Percentiles rank a stretch among this genome's conserved stretches.
Conservation (phyloP, 2,113 vertebrate genomes). For the Cheirogaleus medius region DNA sequence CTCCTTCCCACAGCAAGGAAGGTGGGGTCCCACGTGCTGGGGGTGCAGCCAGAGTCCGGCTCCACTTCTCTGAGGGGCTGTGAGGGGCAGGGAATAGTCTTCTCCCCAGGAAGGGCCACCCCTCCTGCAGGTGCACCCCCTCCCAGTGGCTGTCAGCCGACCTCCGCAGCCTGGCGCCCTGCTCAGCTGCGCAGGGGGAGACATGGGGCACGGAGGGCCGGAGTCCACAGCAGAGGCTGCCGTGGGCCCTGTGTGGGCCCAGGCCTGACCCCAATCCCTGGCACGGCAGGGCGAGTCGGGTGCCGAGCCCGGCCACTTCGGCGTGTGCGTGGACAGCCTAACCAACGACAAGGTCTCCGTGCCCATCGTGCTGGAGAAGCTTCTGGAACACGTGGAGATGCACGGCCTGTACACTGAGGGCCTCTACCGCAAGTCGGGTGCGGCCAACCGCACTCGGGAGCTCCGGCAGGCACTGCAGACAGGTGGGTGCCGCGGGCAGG, state of each 20-base stretch:
- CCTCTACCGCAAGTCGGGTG: conserved; percentile 97
- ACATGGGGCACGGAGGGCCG: accelerated
- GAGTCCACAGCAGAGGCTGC: neutral
- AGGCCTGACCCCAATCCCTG: accelerated
- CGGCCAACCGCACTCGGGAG: conserved; percentile 95
- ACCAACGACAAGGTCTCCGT: conserved; percentile 91
- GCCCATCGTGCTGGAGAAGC: conserved; percentile 93
- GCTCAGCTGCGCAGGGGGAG: neutral
- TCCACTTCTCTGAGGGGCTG: neutral
- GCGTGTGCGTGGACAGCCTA: conserved; percentile 89
- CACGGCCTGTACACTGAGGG: conserved; percentile 97
- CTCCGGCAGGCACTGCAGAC: conserved; percentile 92
- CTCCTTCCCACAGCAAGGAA: accelerated
- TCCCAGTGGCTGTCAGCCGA: neutral
- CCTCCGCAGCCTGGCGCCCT: neutral
- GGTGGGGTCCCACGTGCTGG: neutral
- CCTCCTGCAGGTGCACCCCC: neutral
- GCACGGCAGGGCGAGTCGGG: conserved; percentile 85
- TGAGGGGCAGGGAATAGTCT: no score
- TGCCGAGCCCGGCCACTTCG: conserved; percentile 88
- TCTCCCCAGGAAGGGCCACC: neutral
- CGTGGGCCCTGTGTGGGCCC: neutral
- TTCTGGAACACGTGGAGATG: conserved; percentile 98
- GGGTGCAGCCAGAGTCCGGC: neutral
- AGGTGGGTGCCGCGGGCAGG: conserved; percentile 78